Conservation (phyloP, 1,140 invertebrate genomes). For the Sminthurides bifidus region DNA sequence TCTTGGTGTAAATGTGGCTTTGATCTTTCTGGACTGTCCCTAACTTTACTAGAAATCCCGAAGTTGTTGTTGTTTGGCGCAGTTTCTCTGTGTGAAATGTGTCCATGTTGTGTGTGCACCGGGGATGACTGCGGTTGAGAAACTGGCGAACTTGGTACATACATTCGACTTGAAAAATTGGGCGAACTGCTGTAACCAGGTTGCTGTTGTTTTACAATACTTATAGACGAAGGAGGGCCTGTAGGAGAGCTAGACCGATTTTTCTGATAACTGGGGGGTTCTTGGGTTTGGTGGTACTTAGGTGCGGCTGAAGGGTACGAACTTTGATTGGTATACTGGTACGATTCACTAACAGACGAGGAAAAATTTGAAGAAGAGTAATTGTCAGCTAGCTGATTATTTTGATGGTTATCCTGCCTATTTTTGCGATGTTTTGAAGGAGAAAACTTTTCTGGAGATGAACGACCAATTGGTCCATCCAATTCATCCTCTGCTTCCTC, state of each 20-base stretch:
- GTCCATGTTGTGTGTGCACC: background rate
- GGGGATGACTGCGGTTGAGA: slow-evolving; percentile 7
- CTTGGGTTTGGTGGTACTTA: slow-evolving; percentile 35
- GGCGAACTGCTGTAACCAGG: slow-evolving; percentile 12
- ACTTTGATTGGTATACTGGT: slow-evolving; percentile 2
- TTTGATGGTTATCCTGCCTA: slow-evolving; percentile 34
- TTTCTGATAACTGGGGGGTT: slow-evolving; percentile 16
- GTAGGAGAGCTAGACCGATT: slow-evolving; percentile 26
- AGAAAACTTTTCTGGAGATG: slow-evolving; percentile 7
- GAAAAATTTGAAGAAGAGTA: slow-evolving; percentile 8
- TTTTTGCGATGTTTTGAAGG: slow-evolving; percentile 27
- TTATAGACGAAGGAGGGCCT: slow-evolving; percentile 8
- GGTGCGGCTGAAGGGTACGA: slow-evolving; percentile 11
- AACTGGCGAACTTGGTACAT: slow-evolving; percentile 29
- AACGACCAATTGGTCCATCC: slow-evolving; percentile 9
- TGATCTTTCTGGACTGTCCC: slow-evolving; percentile 24
- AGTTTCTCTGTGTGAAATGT: slow-evolving; percentile 6
- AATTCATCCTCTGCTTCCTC: slow-evolving; percentile 31
- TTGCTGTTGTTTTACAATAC: slow-evolving; percentile 6
- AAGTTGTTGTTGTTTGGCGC: slow-evolving; percentile 21
- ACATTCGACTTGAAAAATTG: slow-evolving; percentile 27
- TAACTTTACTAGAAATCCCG: slow-evolving; percentile 7
- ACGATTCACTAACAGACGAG: slow-evolving; percentile 8
- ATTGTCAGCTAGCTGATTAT: slow-evolving; percentile 35
- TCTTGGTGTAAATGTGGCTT: slow-evolving; percentile 5